Conservation (phyloP, 1,140 invertebrate species). For the Drosophila jambulina region DNA sequence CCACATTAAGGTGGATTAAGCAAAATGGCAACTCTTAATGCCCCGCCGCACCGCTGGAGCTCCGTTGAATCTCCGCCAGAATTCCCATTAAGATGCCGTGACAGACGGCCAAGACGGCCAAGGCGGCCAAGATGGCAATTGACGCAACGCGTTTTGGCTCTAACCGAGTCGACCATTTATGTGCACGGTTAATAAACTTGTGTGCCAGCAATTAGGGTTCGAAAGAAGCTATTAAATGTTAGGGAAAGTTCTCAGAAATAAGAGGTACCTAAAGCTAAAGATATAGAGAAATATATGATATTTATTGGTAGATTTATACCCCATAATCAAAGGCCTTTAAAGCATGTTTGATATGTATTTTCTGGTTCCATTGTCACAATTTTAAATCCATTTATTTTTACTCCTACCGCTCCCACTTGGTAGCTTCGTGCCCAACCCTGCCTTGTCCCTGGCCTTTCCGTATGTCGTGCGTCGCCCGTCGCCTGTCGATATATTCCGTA, state of each 20-base stretch:
- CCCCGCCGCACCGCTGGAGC: not conserved
- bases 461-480: slow-evolving; percentile 36
- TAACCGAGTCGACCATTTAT: slow-evolving; percentile 42
- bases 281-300: too few relatives aligned
- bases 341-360: too few relatives aligned
- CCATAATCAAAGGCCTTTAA: not conserved
- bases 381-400: not conserved
- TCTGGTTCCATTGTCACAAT: not conserved
- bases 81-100: slow-evolving; percentile 59
- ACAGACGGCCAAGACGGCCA: slow-evolving; percentile 23
- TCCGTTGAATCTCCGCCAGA: slow-evolving; percentile 14
- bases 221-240: too few relatives aligned
- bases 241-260: not conserved
- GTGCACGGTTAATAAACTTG: slow-evolving; percentile 1
- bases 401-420: not conserved
- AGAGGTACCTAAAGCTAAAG: not conserved
- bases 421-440: not conserved
- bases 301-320: too few relatives aligned
- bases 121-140: slow-evolving; percentile 40
- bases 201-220: not conserved
- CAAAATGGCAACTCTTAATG: slow-evolving; percentile 67
- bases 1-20: slow-evolving; percentile 72
- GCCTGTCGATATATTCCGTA: slow-evolving; percentile 47
- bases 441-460: slow-evolving; percentile 5
- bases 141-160: slow-evolving; percentile 33